A percentile compares a stretch with the other conserved stretches of the same genome.
Conservation (phyloP, 2,113 vertebrate species). For the Callospermophilus lateralis region DNA sequence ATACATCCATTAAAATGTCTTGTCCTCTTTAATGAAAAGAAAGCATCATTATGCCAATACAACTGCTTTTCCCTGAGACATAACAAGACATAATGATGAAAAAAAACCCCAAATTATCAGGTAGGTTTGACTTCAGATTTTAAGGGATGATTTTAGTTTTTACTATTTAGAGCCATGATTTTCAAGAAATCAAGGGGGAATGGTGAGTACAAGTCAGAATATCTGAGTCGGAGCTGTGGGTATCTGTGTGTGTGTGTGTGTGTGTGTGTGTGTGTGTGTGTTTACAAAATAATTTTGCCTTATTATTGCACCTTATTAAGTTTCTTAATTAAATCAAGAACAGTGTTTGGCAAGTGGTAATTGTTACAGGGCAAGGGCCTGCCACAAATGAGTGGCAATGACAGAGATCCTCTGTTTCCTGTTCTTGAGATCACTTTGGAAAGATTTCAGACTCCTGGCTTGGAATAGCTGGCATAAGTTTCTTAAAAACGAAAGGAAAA, state of each 20-base stretch:
- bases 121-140: background rate
- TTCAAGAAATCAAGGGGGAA: background rate
- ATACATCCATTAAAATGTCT: background rate
- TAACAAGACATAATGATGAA: background rate
- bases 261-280: background rate
- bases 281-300: background rate
- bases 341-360: background rate
- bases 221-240: background rate
- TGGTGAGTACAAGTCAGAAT: background rate
- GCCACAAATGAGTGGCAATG: no score
- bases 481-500: no score
- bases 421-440: no score
- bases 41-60: background rate
- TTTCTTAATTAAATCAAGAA: background rate
- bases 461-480: no score
- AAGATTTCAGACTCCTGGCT: no score
- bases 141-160: background rate
- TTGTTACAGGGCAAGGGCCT: background rate
- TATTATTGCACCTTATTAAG: background rate
- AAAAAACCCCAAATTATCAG: background rate
- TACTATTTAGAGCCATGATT: background rate
- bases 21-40: background rate
- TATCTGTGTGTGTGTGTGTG: no score
- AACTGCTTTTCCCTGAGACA: background rate
- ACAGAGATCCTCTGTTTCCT: no score